A percentile compares a stretch with the other conserved stretches of the same genome.
These are phyloP conservation scores for Drosophila orosa DNA, from an alignment of 1,140 invertebrate genomes.

Conservation along the genomic window DNA sequence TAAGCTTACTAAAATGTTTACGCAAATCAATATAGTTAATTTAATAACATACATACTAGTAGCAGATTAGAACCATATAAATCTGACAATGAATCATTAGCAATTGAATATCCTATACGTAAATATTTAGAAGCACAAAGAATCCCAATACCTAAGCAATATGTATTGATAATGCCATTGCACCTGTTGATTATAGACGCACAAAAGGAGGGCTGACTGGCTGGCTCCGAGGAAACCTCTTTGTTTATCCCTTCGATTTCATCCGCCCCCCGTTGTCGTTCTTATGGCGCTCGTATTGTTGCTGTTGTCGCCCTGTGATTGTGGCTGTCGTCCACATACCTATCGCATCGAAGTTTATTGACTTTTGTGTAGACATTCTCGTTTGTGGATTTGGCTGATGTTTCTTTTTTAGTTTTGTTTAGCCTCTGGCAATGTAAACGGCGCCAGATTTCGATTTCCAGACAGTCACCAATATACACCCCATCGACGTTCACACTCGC, in stretches of 20 bases:
- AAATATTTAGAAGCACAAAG: conserved; percentile 2
- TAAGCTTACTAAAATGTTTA: not conserved
- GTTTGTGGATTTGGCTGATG: conserved; percentile 69
- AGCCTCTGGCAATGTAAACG: conserved; percentile 74
- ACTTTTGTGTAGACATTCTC: conserved; percentile 67
- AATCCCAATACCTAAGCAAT: conserved; percentile 3
- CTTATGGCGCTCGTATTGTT: conserved; percentile 18
- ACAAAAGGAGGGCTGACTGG: not conserved
- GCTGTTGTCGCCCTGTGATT: conserved; percentile 30
- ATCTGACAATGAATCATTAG: not conserved
- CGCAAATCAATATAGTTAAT: too few species aligned
- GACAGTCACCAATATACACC: conserved; percentile 65
- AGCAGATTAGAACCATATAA: not conserved
- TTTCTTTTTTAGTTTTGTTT: conserved; percentile 76
- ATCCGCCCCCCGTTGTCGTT: conserved; percentile 26
- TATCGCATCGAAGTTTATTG: conserved; percentile 74
- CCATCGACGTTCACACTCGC: conserved; percentile 32
- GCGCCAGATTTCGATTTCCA: conserved; percentile 76
- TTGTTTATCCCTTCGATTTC: conserved; percentile 31
- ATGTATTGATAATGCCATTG: conserved; percentile 9
- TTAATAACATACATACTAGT: too few species aligned
- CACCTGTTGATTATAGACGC: conserved; percentile 31
- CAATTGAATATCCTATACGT: not conserved
- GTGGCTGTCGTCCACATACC: conserved; percentile 43
- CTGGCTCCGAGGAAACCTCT: conserved; percentile 29